phyloP scores from a whole-genome alignment of 2,888 invertebrate genomes.

The Drosophila glabriapex region DNA sequence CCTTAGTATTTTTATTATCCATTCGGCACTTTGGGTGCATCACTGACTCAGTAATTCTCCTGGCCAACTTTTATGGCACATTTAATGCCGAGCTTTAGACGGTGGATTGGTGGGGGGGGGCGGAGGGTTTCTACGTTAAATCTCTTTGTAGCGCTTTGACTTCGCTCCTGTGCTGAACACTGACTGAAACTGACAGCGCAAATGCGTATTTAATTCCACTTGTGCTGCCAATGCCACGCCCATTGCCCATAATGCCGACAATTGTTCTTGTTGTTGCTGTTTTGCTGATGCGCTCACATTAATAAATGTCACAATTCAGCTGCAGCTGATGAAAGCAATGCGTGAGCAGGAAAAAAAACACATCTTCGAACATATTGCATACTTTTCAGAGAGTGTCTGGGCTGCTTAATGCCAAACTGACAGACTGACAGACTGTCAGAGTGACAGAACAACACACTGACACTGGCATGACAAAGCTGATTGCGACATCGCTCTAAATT shows the following conservation, averaged over 20 bases:
- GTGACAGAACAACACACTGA: conserved; percentile 28
- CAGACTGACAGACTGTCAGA: conserved; percentile 15
- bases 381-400: conserved; percentile 37
- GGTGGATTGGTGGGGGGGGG: neutral
- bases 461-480: conserved; percentile 55
- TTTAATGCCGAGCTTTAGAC: conserved; percentile 41
- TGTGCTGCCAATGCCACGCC: conserved; percentile 54
- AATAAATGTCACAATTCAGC: conserved; percentile 74
- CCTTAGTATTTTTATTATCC: conserved; percentile 72
- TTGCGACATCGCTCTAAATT: conserved; percentile 72
- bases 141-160: conserved; percentile 42
- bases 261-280: conserved; percentile 15
- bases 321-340: conserved; percentile 47
- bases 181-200: conserved; percentile 66
- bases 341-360: conserved; percentile 18
- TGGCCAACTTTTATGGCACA: conserved; percentile 63
- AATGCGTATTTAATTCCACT: conserved; percentile 76
- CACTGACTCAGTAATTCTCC: conserved; percentile 21
- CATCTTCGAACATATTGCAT: conserved; percentile 60
- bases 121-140: conserved; percentile 23
- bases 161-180: conserved; percentile 22
- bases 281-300: conserved; percentile 70
- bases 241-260: conserved; percentile 17
- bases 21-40: conserved; percentile 25
- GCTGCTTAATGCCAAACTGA: conserved; percentile 25